phyloP scores from a whole-genome alignment of 2,888 invertebrate species.

The Catotricha subobsoleta region DNA sequence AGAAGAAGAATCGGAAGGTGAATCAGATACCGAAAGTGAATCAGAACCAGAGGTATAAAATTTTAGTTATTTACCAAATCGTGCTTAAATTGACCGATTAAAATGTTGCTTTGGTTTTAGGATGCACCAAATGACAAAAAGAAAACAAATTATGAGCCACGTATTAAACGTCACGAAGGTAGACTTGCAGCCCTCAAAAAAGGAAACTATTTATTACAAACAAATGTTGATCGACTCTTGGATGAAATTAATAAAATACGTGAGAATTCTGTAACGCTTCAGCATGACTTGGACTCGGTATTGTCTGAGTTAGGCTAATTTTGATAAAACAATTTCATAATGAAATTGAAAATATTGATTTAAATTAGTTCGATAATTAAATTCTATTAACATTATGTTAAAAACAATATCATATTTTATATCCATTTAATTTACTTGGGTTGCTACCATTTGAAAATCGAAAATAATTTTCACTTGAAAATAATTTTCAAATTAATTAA shows the following conservation, averaged over 20 bases:
- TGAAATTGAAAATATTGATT: no score
- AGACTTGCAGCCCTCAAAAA: conserved; percentile 66
- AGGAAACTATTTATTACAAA: conserved; percentile 71
- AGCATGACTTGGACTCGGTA: conserved; percentile 72
- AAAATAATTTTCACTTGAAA: no score
- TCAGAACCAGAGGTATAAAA: conserved; percentile 43
- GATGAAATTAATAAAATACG: conserved; percentile 71
- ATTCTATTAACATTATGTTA: no score
- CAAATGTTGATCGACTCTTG: conserved; percentile 71
- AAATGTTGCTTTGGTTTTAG: conserved; percentile 22
- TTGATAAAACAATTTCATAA: no score
- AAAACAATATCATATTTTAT: no score
- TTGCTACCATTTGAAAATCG: no score
- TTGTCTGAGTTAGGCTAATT: conserved; percentile 66
- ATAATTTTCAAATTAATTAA: no score
- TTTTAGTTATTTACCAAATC: background rate
- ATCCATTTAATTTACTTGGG: no score
- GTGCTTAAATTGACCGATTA: background rate
- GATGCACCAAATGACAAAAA: conserved; percentile 48
- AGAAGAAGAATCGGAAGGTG: conserved; percentile 30
- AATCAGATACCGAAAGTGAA: conserved; percentile 49
- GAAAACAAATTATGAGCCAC: conserved; percentile 43
- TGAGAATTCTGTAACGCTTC: conserved; percentile 55
- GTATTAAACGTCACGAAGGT: conserved; percentile 59
- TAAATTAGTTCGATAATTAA: no score